Evolutionary conservation across 1,140 invertebrate genomes (phyloP), one percentile per base, ranked within the genome.

Genomic region (Achatina immaculata): DNA sequence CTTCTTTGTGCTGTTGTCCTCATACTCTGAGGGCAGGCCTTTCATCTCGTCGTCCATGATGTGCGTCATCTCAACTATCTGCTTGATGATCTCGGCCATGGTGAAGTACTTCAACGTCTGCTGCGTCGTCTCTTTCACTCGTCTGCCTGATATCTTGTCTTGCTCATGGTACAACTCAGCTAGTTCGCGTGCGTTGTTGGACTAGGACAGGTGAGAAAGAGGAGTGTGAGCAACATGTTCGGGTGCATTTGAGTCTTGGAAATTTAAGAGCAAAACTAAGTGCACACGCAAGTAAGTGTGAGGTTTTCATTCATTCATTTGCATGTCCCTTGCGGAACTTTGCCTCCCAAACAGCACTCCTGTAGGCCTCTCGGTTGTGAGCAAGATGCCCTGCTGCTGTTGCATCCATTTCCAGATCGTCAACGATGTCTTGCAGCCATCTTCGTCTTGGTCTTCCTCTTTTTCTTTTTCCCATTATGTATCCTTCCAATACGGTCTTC

Each of bases 31-130:
- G 14, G 74, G 74, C 55, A 76, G 38, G 7, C 51, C 3, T 6
- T 51, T 55, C 74, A 76, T 76, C 24, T 76, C 45, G 1, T 76
- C 74, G 34, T 76, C 48, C 74, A 76, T 76, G 19, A 38, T 24
- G 3, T 76, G 48, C 2, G 31, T 76, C 74, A 76, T 76, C 19
- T 62, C 42, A 34, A 4, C 34, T 14, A 76, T 51, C 21, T 65
- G 74, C 28, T 36, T 36, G 14, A 65, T 62, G 1, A 76, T 11
- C 45, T 76, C 51, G 4, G 51, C 42, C 48, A 45, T 45, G 14
- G 42, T 71, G 38, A 42, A 45, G 38, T 42, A 45, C 24, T 45
- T 71, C 21, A 7, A 28, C 36, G 42, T 21, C 21, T 45, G 38
- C 68, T 42, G 38, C 1, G 6, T 3, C n/a, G 38, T 71, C 6